These are phyloP conservation scores for Sebastes kiyomatsui DNA, from an alignment of 2,797 vertebrate genomes.

Conservation along the genomic window DNA sequence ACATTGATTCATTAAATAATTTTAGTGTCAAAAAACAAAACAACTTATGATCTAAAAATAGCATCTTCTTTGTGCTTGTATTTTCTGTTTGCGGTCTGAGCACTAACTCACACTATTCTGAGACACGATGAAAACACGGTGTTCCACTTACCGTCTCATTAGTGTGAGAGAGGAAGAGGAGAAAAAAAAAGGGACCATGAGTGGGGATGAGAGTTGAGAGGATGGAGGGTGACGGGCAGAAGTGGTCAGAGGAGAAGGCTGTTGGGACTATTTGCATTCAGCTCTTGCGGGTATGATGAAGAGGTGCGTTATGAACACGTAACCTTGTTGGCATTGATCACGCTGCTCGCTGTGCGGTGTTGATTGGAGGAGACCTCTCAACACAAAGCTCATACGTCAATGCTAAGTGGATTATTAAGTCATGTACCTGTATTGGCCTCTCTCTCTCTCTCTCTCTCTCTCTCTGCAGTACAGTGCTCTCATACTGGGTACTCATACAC, in stretches of 20 bases:
- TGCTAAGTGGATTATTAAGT: conserved; percentile 55
- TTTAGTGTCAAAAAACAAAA: background rate
- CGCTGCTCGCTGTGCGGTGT: background rate
- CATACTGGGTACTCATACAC: background rate
- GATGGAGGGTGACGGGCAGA: background rate
- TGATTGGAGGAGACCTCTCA: conserved; percentile 54
- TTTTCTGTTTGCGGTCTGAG: background rate
- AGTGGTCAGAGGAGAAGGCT: background rate
- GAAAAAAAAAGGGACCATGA: background rate
- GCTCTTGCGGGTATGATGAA: conserved; percentile 45
- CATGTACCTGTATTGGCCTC: background rate
- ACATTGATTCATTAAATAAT: background rate
- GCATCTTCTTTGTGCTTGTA: background rate
- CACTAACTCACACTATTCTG: background rate
- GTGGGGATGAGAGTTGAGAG: conserved; percentile 2
- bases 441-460: background rate
- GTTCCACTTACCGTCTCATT: conserved; percentile 41
- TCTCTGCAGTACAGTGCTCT: background rate
- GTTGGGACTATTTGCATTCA: conserved; percentile 44
- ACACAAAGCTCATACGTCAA: conserved; percentile 29
- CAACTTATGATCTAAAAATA: background rate
- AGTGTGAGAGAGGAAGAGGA: conserved; percentile 1
- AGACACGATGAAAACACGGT: conserved; percentile 14
- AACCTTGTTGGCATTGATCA: conserved; percentile 64
- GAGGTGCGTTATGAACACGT: conserved; percentile 51